Conservation (phyloP, 1,140 invertebrate species). For the Odontomachus brunneus region DNA sequence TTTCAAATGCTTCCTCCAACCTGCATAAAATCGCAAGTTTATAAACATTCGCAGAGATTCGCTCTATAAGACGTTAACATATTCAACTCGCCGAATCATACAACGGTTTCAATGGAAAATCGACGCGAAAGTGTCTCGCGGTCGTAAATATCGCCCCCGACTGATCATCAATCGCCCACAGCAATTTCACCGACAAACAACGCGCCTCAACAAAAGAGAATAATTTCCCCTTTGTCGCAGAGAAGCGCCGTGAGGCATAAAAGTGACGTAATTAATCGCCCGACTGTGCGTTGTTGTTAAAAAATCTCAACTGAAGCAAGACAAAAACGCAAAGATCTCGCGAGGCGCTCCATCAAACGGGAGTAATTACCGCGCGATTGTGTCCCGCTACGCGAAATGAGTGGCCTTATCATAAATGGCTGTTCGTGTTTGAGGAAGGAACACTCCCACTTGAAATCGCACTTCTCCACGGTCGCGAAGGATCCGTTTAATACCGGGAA, state of each 20-base stretch:
- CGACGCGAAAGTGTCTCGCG: too few relatives aligned
- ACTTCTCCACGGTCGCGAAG: neutral
- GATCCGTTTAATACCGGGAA: constrained; percentile 21
- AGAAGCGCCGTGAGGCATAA: neutral
- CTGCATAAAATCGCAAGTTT: neutral
- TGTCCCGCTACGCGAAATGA: neutral
- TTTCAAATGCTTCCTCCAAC: constrained; percentile 3
- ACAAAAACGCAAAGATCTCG: neutral
- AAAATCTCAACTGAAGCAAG: neutral
- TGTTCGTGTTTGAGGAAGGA: neutral
- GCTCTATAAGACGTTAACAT: too few relatives aligned
- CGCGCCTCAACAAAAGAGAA: neutral
- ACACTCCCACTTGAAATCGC: neutral
- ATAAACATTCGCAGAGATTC: too few relatives aligned
- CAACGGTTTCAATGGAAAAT: too few relatives aligned
- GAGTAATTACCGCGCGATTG: constrained; percentile 19
- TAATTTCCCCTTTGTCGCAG: neutral
- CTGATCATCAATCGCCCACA: too few relatives aligned
- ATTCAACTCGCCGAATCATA: too few relatives aligned
- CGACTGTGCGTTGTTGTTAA: neutral
- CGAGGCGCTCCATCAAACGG: neutral
- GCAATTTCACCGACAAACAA: too few relatives aligned
- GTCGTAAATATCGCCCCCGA: too few relatives aligned
- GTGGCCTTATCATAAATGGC: constrained; percentile 6
- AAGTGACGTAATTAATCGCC: constrained; percentile 12